Percentiles rank a stretch among this genome's conserved stretches.
phyloP scores from a whole-genome alignment of 2,113 vertebrate genomes.

The Muntiacus reevesi region DNA sequence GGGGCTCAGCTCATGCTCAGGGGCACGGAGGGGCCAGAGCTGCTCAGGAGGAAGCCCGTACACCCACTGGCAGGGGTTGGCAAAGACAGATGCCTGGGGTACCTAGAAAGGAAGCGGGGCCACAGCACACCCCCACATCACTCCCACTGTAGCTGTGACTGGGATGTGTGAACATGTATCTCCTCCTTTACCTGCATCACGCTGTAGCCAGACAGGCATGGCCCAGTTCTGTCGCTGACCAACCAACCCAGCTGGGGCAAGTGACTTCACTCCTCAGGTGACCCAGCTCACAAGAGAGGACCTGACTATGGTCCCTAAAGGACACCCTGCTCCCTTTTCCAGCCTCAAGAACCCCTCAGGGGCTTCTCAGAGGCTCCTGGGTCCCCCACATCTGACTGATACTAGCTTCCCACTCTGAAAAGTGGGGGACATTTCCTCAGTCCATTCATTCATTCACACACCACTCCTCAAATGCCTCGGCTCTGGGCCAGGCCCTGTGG shows the following conservation, averaged over 20 bases:
- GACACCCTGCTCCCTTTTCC: background rate
- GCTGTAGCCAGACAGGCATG: background rate
- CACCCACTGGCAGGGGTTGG: background rate
- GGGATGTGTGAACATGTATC: background rate
- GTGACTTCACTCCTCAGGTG: background rate
- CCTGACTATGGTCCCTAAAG: background rate
- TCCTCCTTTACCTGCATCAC: background rate
- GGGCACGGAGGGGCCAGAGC: background rate
- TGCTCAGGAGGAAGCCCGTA: background rate
- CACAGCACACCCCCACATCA: fast-evolving
- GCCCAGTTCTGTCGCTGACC: background rate
- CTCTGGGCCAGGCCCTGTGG: background rate
- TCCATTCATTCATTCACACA: background rate
- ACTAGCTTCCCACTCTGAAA: background rate
- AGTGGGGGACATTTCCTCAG: background rate
- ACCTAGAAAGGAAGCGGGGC: background rate
- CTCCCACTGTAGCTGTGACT: background rate
- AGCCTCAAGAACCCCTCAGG: background rate
- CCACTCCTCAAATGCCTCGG: background rate
- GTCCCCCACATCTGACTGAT: background rate
- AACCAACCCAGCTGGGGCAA: fast-evolving
- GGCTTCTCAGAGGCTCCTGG: background rate
- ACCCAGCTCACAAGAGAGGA: background rate
- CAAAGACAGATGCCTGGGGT: background rate
- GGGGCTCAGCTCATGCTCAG: background rate